Evolutionary conservation across 2,888 invertebrate species (phyloP).

Genomic region (Caenorhabditis sp.): DNA sequence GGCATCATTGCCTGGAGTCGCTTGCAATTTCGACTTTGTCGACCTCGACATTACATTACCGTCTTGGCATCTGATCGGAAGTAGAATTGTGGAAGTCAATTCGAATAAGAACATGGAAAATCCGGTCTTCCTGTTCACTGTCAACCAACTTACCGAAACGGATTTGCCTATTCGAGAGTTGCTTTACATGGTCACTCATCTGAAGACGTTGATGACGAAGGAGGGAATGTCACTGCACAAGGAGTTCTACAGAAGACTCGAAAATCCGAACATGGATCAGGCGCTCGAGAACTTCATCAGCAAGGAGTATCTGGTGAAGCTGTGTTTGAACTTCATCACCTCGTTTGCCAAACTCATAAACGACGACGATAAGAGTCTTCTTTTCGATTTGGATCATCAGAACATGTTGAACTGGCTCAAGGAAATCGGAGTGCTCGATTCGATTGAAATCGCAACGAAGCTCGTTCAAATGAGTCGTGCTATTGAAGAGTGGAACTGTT

Average conservation of each 20-base stretch:
- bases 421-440: slow-evolving; percentile 17
- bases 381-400: slow-evolving; percentile 27
- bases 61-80: slow-evolving; percentile 11
- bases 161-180: slow-evolving; percentile 25
- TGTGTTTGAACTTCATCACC: slow-evolving; percentile 4
- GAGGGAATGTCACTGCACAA: slow-evolving; percentile 15
- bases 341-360: slow-evolving; percentile 5
- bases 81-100: slow-evolving; percentile 19
- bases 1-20: too few species aligned
- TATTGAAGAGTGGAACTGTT: slow-evolving; percentile 31
- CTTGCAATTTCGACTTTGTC: slow-evolving; percentile 9
- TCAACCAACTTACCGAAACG: slow-evolving; percentile 11
- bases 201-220: slow-evolving; percentile 2
- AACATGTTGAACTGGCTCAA: slow-evolving; percentile 34
- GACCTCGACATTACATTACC: background rate
- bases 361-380: slow-evolving; percentile 8
- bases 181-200: slow-evolving; percentile 21
- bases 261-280: background rate
- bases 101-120: background rate
- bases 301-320: background rate
- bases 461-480: slow-evolving; percentile 8
- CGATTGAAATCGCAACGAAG: background rate
- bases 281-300: slow-evolving; percentile 16
- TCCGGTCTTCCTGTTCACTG: slow-evolving; percentile 11
- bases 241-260: slow-evolving; percentile 11